These are phyloP conservation scores for Cossypha niveicapilla DNA, from an alignment of 2,797 vertebrate genomes.

Conservation along the genomic window DNA sequence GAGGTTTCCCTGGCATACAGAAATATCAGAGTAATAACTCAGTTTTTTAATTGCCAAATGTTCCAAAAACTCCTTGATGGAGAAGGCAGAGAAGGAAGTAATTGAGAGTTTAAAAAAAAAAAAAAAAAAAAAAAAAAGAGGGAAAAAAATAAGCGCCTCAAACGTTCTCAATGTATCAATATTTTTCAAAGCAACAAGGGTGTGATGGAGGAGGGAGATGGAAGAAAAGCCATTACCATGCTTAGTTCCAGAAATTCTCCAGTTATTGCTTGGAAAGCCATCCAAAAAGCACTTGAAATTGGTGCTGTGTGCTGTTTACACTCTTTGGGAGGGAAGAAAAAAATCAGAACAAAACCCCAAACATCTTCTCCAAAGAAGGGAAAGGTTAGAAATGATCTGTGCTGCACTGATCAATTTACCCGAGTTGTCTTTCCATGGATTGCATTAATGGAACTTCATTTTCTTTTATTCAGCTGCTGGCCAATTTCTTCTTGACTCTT, in stretches of 20 bases:
- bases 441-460: conserved; percentile 82
- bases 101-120: not conserved
- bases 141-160: not conserved
- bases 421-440: conserved; percentile 78
- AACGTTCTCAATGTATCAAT: conserved; percentile 33
- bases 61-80: not conserved
- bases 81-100: not conserved
- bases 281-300: conserved; percentile 72
- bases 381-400: conserved; percentile 81
- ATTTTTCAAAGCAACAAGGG: conserved; percentile 27
- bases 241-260: conserved; percentile 70
- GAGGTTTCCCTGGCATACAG: not conserved
- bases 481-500: conserved; percentile 77
- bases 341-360: conserved; percentile 33
- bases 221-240: conserved; percentile 39
- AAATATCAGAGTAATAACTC: not conserved
- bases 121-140: not conserved
- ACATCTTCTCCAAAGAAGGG: conserved; percentile 68
- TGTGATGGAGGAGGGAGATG: not conserved
- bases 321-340: not conserved
- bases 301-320: conserved; percentile 72
- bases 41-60: not conserved
- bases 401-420: conserved; percentile 80
- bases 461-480: conserved; percentile 77
- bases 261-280: conserved; percentile 67